phyloP scores from a whole-genome alignment of 2,113 vertebrate species.

The Ptyas mucosa region DNA sequence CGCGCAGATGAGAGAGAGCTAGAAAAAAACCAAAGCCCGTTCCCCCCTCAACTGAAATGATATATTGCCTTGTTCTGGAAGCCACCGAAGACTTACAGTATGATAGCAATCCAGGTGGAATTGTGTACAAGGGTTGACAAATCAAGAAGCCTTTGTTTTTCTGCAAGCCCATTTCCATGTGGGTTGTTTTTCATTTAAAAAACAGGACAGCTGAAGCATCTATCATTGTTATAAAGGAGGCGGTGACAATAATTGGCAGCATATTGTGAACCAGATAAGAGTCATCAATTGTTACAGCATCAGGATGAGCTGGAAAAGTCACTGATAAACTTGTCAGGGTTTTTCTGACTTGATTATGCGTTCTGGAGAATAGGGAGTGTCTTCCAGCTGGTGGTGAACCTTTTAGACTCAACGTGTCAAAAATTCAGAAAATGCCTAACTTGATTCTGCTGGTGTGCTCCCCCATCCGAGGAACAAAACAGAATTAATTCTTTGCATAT shows the following conservation, averaged over 20 bases:
- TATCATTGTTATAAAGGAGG: constrained; percentile 23
- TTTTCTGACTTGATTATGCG: constrained; percentile 44
- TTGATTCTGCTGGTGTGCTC: no score
- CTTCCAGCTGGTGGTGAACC: no score
- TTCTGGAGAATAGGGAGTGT: not conserved
- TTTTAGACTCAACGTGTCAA: no score
- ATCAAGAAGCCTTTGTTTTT: not conserved
- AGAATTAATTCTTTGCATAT: no score
- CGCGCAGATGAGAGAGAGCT: not conserved
- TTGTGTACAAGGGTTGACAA: not conserved
- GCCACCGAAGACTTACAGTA: no score
- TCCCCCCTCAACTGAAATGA: not conserved
- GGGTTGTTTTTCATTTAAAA: not conserved
- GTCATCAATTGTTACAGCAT: constrained; percentile 37
- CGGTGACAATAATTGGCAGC: constrained; percentile 28
- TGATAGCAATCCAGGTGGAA: not conserved
- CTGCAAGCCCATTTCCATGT: not conserved
- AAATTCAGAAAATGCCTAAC: no score
- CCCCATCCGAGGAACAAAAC: no score
- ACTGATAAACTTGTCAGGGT: constrained; percentile 36
- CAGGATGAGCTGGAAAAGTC: constrained; percentile 38
- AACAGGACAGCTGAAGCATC: constrained; percentile 10
- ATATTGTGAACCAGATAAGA: constrained; percentile 37
- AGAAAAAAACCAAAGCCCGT: not conserved
- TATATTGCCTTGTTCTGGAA: not conserved